Evolutionary conservation across 2,888 invertebrate genomes (phyloP), one percentile per base, ranked within the genome.

Genomic region (Caenorhabditis japonica): DNA sequence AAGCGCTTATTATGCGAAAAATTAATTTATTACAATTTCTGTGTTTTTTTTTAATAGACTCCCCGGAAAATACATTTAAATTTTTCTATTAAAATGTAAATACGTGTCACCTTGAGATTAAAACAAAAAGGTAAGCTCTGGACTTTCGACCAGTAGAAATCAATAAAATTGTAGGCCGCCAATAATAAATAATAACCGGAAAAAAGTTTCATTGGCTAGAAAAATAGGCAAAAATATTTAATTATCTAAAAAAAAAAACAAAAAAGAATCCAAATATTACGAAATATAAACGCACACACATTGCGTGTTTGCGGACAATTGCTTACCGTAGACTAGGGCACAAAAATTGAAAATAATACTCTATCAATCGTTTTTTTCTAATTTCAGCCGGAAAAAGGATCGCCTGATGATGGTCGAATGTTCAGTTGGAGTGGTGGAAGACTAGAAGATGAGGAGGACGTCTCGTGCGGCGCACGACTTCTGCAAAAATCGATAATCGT

Each of bases 351-450:
- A 23, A 15, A 23, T 3, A 34, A n/a, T 30, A 38, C 21, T 15
- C 8, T 19, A 61, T 25, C 1, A 13, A 25, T 43, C n/a, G n/a
- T n/a, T n/a, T n/a, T n/a, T n/a, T n/a, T n/a, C n/a, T n/a, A n/a
- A n/a, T n/a, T n/a, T n/a, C 21, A 64, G 4, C 64, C 64, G 25
- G 64, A 64, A 13, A 64, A 64, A 21, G 64, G 64, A 15, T 64
- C 64, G 17, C 56, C 64, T 5, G 64, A 64, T 0, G 64, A 47
- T 2, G 64, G 64, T 2, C 64, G 55, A 39, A 59, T 68, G 36
- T 68, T 59, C 12, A 68, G 52, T n/a, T 58, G 59, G 1, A 68
- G 58, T 12, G 68, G 68, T 15, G 58, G 68, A 15, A 68, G 47
- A 19, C 49, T 56, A 21, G 39, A 34, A 1, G 64, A 41, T 10